These are phyloP conservation scores for Temnothorax ravouxi DNA, from an alignment of 2,888 invertebrate genomes.

Conservation along the genomic window DNA sequence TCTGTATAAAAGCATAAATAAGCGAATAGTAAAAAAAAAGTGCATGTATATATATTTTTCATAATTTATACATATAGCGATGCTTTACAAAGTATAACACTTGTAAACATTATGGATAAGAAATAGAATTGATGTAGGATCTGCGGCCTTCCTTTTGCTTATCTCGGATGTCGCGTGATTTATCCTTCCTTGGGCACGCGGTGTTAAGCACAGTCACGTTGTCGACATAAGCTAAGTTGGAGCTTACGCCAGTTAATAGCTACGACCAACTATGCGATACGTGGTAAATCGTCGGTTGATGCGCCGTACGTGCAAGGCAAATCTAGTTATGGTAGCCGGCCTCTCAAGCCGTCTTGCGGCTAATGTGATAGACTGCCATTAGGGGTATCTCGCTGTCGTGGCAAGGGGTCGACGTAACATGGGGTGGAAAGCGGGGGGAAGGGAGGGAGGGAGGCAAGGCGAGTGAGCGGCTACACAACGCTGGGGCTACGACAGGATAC, in stretches of 20 bases:
- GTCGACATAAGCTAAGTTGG: constrained; percentile 58
- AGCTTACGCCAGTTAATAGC: constrained; percentile 62
- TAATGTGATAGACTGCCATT: constrained; percentile 84
- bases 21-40: not conserved
- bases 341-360: constrained; percentile 79
- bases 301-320: constrained; percentile 75
- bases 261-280: constrained; percentile 60
- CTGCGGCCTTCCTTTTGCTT: constrained; percentile 36
- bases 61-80: not conserved
- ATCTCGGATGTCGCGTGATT: constrained; percentile 46
- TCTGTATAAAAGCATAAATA: not conserved
- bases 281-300: constrained; percentile 77
- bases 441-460: too few species aligned
- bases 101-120: not conserved
- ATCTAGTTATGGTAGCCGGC: constrained; percentile 78
- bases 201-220: constrained; percentile 53
- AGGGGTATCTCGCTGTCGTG: constrained; percentile 78
- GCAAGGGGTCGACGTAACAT: constrained; percentile 70
- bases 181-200: constrained; percentile 50
- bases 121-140: not conserved
- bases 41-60: not conserved
- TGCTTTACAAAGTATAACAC: not conserved
- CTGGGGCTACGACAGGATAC: constrained; percentile 69
- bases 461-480: constrained; percentile 56
- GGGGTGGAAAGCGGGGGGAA: constrained; percentile 47